Evolutionary conservation across 2,113 vertebrate genomes (phyloP).

Genomic region (Tamias sibiricus): DNA sequence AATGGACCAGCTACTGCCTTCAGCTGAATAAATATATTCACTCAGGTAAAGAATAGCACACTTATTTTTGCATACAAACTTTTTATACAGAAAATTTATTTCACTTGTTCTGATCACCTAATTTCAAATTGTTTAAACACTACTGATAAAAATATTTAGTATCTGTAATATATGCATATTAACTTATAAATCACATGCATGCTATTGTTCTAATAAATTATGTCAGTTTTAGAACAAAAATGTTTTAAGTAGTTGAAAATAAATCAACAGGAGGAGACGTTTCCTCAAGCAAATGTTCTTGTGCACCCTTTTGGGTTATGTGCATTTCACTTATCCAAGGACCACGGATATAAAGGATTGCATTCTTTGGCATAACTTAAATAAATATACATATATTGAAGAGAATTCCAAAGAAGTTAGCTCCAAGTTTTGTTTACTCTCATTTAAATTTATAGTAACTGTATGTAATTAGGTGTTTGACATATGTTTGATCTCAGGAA

Average conservation of each 20-base stretch:
- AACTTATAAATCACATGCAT: neutral
- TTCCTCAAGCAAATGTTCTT: neutral
- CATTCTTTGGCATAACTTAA: neutral
- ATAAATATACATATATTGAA: neutral
- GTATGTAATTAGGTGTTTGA: neutral
- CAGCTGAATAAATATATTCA: slow-evolving; percentile 19
- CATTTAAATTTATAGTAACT: slow-evolving; percentile 20
- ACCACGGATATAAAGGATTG: neutral
- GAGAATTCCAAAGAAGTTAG: slow-evolving; percentile 23
- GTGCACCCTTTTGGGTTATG: neutral
- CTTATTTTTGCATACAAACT: neutral
- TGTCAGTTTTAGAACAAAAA: neutral
- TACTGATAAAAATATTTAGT: neutral
- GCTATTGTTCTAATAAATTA: neutral
- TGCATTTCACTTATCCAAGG: neutral
- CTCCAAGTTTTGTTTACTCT: slow-evolving; percentile 22
- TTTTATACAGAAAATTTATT: neutral
- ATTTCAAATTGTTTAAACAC: slow-evolving; percentile 17
- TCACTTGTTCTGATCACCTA: neutral
- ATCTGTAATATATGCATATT: neutral
- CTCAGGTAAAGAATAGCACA: neutral
- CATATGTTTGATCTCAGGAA: slow-evolving; percentile 21
- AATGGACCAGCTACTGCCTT: neutral
- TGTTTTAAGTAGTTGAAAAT: neutral
- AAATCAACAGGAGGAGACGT: neutral